Percentiles rank a stretch among this genome's conserved stretches.
These are phyloP conservation scores for Cynoglossus semilaevis DNA, from an alignment of 2,113 vertebrate genomes.

Conservation along the genomic window DNA sequence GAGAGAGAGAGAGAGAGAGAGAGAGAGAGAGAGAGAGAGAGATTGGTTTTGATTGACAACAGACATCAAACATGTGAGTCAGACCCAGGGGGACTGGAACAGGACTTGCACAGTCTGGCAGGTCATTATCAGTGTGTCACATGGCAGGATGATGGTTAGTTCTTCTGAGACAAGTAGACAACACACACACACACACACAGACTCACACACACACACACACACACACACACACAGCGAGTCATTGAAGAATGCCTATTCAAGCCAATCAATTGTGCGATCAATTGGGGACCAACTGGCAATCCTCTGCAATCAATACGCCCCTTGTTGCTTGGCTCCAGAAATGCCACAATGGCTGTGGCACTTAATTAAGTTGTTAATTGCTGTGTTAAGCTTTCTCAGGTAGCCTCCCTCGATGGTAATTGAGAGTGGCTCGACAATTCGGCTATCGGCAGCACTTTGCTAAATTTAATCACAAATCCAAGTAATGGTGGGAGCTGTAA, in stretches of 20 bases:
- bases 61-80: slow-evolving; percentile 50
- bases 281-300: slow-evolving; percentile 76
- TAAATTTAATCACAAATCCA: slow-evolving; percentile 78
- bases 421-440: slow-evolving; percentile 76
- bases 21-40: slow-evolving; percentile 18
- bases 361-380: slow-evolving; percentile 86
- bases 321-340: slow-evolving; percentile 73
- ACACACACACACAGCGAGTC: slow-evolving; percentile 45
- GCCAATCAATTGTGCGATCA: slow-evolving; percentile 76
- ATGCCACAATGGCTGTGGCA: slow-evolving; percentile 75
- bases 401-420: slow-evolving; percentile 77
- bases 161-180: slow-evolving; percentile 67
- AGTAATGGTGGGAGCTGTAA: slow-evolving; percentile 51
- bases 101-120: slow-evolving; percentile 61
- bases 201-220: slow-evolving; percentile 28
- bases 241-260: slow-evolving; percentile 75
- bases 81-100: slow-evolving; percentile 43
- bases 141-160: slow-evolving; percentile 55
- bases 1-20: slow-evolving; percentile 7
- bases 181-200: slow-evolving; percentile 41
- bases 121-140: slow-evolving; percentile 78
- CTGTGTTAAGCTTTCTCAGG: slow-evolving; percentile 79
- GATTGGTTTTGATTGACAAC: slow-evolving; percentile 60
- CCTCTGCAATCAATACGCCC: slow-evolving; percentile 75
- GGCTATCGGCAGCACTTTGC: slow-evolving; percentile 71